Base-by-base conservation (phyloP, 2,888 invertebrate genomes). In the Andrena bucephala region DNA sequence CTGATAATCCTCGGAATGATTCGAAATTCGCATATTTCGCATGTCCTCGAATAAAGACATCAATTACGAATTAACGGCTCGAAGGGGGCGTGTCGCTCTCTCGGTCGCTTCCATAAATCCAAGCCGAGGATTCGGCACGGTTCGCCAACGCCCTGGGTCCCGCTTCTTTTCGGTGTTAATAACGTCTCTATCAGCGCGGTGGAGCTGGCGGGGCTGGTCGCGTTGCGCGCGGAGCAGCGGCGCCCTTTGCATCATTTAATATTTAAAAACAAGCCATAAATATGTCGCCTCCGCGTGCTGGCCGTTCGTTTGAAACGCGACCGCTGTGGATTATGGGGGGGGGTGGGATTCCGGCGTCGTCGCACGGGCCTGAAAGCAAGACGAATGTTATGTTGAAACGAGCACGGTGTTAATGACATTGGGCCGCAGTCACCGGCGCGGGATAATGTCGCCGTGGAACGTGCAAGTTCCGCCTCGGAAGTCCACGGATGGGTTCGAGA, bases 221-320 rank as follows among this genome's bases (percentile, higher is more conserved):
- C 54, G 48, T 57, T 48, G 67, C 7, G 67, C 65, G 52, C 60
- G 57, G 68, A 60, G 48, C 75, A 83, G 88, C 90, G 87, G 85
- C 82, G 72, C 92, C 42, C 94, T 94, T 94, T 94, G 94, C 93
- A 93, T 93, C 92, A 93, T 94, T 94, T 94, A 94, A 94, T 94
- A 94, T 94, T 94, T 93, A 94, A 94, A 94, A 94, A 94, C 94
- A 94, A 93, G 94, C 93, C 91, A 94, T 94, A 93, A 94, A 94
- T 94, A 93, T 91, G 91, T 92, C 92, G 91, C 90, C 90, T 91
- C 89, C 92, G 92, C 92, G 92, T 92, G 92, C 89, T 91, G 86
- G 81, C 81, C 81, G 85, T 84, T 81, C 81, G 85, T 84, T 90
- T 89, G 86, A 90, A 90, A 87, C 86, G 88, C 88, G 88, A 73